Percentiles rank a stretch among this genome's conserved stretches.
Conservation (phyloP, 2,113 vertebrate genomes). For the Equus przewalskii region DNA sequence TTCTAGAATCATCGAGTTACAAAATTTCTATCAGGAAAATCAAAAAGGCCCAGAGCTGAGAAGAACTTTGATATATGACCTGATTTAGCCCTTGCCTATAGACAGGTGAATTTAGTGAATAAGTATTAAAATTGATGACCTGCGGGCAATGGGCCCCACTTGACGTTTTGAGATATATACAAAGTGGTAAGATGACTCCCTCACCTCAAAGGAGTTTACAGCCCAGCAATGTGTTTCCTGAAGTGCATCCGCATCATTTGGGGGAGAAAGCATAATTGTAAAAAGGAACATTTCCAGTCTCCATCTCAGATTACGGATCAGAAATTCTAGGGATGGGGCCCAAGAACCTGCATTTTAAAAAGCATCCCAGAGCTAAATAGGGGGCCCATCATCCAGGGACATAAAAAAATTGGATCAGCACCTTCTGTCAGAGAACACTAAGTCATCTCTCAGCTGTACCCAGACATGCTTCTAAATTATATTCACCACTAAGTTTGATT, state of each 20-base stretch:
- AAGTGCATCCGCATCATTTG: not conserved
- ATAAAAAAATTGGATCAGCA: not conserved
- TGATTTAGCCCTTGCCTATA: not conserved
- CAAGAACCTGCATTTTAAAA: slow-evolving; percentile 24
- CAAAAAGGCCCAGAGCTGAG: not conserved
- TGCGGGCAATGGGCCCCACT: not conserved
- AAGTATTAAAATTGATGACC: slow-evolving; percentile 16
- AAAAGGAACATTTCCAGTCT: not conserved
- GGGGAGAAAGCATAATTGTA: not conserved
- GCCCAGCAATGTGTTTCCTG: not conserved
- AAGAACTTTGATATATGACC: not conserved
- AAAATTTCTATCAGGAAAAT: slow-evolving; percentile 53
- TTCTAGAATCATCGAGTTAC: slow-evolving; percentile 26
- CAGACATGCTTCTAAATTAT: slow-evolving; percentile 53
- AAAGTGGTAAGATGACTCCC: not conserved
- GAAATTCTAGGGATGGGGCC: not conserved
- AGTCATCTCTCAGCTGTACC: not conserved
- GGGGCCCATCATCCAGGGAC: not conserved
- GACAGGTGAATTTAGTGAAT: not conserved
- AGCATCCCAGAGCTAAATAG: not conserved
- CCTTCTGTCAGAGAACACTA: slow-evolving; percentile 23
- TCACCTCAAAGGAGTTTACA: not conserved
- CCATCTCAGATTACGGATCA: not conserved
- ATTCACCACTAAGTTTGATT: slow-evolving; percentile 42
- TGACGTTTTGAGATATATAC: not conserved